A percentile compares a stretch with the other conserved stretches of the same genome.
Evolutionary conservation across 2,113 vertebrate species (phyloP).

Genomic region (Chunga burmeisteri): DNA sequence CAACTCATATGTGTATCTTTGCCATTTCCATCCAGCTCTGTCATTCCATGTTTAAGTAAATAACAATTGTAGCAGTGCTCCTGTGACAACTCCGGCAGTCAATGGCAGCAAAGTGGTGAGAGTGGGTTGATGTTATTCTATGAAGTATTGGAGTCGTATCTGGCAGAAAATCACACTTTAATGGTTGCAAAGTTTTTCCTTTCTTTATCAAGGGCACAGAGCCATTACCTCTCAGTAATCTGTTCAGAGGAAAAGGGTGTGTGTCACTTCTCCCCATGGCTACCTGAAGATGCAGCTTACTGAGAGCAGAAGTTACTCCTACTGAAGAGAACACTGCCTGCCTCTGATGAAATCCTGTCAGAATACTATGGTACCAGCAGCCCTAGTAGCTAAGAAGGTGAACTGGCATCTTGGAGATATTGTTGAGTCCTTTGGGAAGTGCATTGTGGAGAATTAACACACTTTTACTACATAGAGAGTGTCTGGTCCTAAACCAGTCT

Average conservation of each 20-base stretch:
- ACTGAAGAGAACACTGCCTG: neutral
- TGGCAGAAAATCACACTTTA: neutral
- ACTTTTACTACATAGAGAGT: neutral
- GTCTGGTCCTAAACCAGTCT: neutral
- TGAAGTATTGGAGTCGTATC: neutral
- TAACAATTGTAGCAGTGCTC: neutral
- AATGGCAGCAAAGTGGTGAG: neutral
- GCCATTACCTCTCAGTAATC: neutral
- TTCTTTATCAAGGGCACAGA: neutral
- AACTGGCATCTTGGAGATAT: neutral
- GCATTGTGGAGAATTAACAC: neutral
- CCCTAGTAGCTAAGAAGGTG: neutral
- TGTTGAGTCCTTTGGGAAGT: neutral
- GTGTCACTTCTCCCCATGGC: neutral
- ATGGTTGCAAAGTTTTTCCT: neutral
- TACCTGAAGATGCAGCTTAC: neutral
- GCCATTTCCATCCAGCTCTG: neutral
- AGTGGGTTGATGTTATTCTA: neutral
- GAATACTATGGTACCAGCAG: neutral
- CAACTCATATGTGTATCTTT: neutral
- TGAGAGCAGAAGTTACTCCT: neutral
- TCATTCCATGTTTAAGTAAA: neutral
- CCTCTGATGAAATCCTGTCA: neutral
- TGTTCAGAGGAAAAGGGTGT: neutral
- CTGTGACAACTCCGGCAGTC: neutral